Evolutionary conservation across 2,113 vertebrate genomes (phyloP).

Genomic region (Garra rufa): DNA sequence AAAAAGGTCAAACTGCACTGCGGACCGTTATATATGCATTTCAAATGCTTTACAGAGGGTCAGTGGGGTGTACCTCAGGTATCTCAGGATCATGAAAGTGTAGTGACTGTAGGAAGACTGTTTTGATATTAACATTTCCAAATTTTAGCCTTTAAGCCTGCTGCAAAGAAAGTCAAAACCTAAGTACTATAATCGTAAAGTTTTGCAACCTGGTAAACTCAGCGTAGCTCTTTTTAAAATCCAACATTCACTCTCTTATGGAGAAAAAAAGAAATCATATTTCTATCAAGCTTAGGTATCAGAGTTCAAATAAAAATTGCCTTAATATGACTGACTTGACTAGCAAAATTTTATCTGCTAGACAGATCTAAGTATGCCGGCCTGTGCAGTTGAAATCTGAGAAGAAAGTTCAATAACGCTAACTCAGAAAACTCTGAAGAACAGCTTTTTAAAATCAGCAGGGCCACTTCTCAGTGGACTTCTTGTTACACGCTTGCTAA

Average conservation of each 20-base stretch:
- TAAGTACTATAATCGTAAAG: background rate
- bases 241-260: no score
- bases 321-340: background rate
- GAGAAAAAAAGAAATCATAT: no score
- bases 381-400: background rate
- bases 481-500: constrained; percentile 58
- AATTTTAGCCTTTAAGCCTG: background rate
- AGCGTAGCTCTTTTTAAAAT: background rate
- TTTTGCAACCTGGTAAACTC: background rate
- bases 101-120: no score
- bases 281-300: background rate
- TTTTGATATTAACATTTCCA: background rate
- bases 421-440: constrained; percentile 8
- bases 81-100: background rate
- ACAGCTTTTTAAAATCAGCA: constrained; percentile 55
- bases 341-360: background rate
- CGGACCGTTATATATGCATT: background rate
- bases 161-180: background rate
- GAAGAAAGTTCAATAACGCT: constrained; percentile 50
- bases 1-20: background rate
- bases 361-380: background rate
- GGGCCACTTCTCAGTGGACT: constrained; percentile 50
- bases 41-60: background rate
- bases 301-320: background rate
- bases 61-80: background rate